Base-by-base conservation (phyloP, 2,113 vertebrate species). In the Tautogolabrus adspersus region DNA sequence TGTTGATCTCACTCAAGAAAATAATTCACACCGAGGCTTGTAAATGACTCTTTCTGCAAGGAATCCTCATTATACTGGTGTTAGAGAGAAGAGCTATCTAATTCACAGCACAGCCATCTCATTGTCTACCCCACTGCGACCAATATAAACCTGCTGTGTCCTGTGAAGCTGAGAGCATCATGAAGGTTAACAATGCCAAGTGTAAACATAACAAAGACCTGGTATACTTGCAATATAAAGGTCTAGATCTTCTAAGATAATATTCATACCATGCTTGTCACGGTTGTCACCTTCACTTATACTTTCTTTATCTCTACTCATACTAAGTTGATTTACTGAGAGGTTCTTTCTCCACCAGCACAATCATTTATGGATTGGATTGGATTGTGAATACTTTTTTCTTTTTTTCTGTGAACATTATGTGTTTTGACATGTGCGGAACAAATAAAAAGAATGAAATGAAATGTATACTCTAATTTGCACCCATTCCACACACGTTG, bases 141-240 rank as follows among this genome's bases (percentile, higher is more conserved):
- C 75, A 75, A 70, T 78, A 68, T 9, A 19, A 73, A 30, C 51
- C 60, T 63, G 56, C 61, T 61, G 47, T 66, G 65, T 38, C 30
- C 59, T 18, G 69, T 46, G 46, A 59, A n/a, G 15, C 40, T 47
- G 47, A 54, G 34, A 55, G 42, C n/a, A 49, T 60, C 61, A 30
- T 55, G 6, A 26, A 44, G 60, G 47, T 46, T 38, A 59, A 19
- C 44, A 52, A 56, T 21, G 8, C 54, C 46, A 5, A 13, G 37
- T 40, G 46, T 1, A 1, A 34, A 34, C 2, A 26, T 2, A 26
- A 26, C 37, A 8, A 60, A 12, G 22, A 52, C 15, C 19, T 62
- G 4, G 9, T 19, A n/a, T 23, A 68, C 11, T 8, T 19, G 12
- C 44, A 22, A 34, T 55, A 38, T 6, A 34, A 16, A 47, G 22